Base-by-base conservation (phyloP, 1,140 invertebrate genomes). In the Drosophila neocordata region DNA sequence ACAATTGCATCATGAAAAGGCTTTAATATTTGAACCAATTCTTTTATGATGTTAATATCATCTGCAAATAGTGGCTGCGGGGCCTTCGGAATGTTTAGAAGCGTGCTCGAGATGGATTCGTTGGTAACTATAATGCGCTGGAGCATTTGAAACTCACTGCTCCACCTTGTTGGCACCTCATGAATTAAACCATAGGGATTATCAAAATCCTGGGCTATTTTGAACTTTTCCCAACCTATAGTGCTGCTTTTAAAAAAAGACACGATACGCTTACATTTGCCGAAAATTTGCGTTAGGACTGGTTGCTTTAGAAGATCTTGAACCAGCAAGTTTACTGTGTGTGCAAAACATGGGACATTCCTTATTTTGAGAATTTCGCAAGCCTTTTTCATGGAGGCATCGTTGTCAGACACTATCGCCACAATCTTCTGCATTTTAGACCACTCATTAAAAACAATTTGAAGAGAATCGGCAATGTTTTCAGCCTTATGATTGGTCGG, bases 251-350 rank as follows among this genome's bases (percentile, higher is more conserved):
- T 31, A 31, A 31, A 31, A 31, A 31, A 31, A 1, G 41, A 4
- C 4, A 44, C 11, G 12, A 13, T 44, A 4, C 41, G 11, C 15
- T 44, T 44, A 12, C 41, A 44, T 8, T 44, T 44, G n/a, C n/a
- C n/a, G n/a, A n/a, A n/a, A n/a, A n/a, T n/a, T n/a, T n/a, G n/a
- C n/a, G n/a, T n/a, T n/a, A n/a, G n/a, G n/a, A n/a, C n/a, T n/a
- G n/a, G n/a, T n/a, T n/a, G 44, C 44, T 51, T 51, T 3, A 51
- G 18, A 2, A 51, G 6, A 51, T 51, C 44, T 51, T 51, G 44
- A 1, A 51, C 44, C 44, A 51, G 18, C 18, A 51, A 51, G 18
- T 51, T n/a, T n/a, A 51, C 9, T 2, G 44, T 51, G 13, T 51
- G 44, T 6, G 44, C 44, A 13, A 31, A 31, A 31, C 27, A 31